These are phyloP conservation scores for Upupa epops DNA, from an alignment of 2,113 vertebrate species.

Conservation along the genomic window DNA sequence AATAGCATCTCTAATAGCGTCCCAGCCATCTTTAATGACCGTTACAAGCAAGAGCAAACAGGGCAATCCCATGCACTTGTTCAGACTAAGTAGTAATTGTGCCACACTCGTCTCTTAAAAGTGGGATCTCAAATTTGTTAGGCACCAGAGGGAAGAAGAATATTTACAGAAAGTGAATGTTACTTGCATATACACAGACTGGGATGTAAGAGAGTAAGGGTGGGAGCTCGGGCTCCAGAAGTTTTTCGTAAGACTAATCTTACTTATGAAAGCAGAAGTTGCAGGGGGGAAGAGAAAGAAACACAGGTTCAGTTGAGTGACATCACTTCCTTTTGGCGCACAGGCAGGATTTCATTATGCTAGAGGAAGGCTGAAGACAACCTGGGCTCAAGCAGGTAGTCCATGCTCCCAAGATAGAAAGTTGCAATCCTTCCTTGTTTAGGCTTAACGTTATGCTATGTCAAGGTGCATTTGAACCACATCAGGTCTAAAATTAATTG, in stretches of 20 bases:
- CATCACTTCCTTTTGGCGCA: not conserved
- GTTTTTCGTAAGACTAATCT: not conserved
- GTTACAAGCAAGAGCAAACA: not conserved
- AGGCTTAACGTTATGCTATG: not conserved
- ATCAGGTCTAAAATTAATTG: not conserved
- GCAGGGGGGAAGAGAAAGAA: not conserved
- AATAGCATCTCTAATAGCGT: not conserved
- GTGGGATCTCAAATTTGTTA: not conserved
- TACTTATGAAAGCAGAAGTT: not conserved
- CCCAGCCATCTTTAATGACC: not conserved
- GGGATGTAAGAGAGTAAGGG: too few relatives aligned
- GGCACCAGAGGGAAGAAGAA: not conserved
- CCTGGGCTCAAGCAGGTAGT: not conserved
- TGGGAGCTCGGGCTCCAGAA: not conserved
- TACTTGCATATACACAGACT: not conserved
- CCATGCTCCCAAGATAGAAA: not conserved
- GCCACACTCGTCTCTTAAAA: not conserved
- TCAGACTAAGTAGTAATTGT: not conserved
- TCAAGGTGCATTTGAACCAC: not conserved
- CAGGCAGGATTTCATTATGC: not conserved
- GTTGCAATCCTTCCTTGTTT: not conserved
- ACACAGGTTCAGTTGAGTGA: fast-evolving
- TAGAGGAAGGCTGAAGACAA: not conserved
- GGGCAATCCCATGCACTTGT: not conserved
- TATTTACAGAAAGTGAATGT: not conserved